These are phyloP conservation scores for Podabrus alpinus DNA, from an alignment of 2,888 invertebrate species.

Conservation along the genomic window DNA sequence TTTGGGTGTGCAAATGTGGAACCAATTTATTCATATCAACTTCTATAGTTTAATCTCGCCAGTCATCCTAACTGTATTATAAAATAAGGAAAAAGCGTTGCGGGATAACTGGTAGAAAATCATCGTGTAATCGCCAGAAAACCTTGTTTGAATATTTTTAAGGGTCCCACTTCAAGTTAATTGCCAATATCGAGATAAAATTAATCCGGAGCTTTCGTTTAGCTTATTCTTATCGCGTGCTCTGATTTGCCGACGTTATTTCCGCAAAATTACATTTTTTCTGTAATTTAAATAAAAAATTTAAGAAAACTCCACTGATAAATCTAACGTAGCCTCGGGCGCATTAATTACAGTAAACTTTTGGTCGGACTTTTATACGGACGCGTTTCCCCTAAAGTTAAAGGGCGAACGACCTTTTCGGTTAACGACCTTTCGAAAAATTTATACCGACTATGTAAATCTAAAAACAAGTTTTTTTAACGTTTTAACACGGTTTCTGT, in stretches of 20 bases:
- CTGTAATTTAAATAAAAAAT: neutral
- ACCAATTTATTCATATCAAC: too few species aligned
- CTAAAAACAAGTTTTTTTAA: neutral
- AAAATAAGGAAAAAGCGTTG: too few species aligned
- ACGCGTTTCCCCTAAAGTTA: neutral
- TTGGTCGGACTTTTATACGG: neutral
- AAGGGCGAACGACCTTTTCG: neutral
- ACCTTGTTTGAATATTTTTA: neutral
- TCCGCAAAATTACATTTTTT: neutral
- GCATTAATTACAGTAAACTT: neutral
- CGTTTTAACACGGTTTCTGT: neutral
- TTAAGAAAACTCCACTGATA: neutral
- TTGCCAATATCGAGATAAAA: neutral
- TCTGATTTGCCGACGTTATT: neutral
- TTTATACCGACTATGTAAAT: neutral
- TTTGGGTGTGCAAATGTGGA: too few species aligned
- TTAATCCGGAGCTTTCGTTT: neutral
- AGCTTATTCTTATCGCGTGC: neutral
- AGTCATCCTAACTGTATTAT: too few species aligned
- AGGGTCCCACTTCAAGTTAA: neutral
- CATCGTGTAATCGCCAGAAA: neutral
- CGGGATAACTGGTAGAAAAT: neutral
- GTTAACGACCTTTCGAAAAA: neutral
- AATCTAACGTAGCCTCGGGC: neutral
- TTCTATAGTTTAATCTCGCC: too few species aligned